These are phyloP conservation scores for Gandaritis pyraliata DNA, from an alignment of 2,888 invertebrate genomes.

Conservation along the genomic window DNA sequence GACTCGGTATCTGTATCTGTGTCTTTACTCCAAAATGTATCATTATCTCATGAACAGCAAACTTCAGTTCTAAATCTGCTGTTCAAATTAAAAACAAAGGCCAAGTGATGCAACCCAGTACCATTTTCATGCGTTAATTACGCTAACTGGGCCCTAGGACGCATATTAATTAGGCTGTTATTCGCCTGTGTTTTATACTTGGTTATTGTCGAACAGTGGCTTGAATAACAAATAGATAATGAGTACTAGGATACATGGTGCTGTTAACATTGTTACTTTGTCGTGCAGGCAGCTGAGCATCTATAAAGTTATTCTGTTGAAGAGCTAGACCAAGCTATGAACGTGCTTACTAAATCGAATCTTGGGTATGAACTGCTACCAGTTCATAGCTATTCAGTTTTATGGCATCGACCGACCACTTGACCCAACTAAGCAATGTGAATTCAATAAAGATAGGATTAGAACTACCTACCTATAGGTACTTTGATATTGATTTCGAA, in stretches of 20 bases:
- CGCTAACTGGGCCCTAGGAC: conserved; percentile 38
- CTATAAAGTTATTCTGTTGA: not conserved
- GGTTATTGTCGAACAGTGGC: conserved; percentile 34
- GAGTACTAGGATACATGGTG: conserved; percentile 16
- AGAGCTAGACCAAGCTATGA: conserved; percentile 7
- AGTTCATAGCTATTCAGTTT: not conserved
- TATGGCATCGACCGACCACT: no score
- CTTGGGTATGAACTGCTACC: conserved; percentile 3
- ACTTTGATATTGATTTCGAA: not conserved
- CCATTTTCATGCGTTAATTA: conserved; percentile 41
- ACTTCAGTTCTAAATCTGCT: not conserved
- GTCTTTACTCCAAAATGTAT: no score
- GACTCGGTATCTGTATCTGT: no score
- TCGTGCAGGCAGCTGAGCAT: not conserved
- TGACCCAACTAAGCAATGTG: not conserved
- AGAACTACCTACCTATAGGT: not conserved
- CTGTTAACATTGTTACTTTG: conserved; percentile 38
- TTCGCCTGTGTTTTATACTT: conserved; percentile 37
- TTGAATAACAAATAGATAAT: conserved; percentile 26
- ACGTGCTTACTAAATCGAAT: not conserved
- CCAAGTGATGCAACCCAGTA: conserved; percentile 41
- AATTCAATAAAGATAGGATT: no score
- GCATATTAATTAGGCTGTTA: conserved; percentile 43
- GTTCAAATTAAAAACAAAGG: conserved; percentile 35
- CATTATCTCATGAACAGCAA: no score